phyloP scores from a whole-genome alignment of 2,113 vertebrate species.

The Syngnathus typhle region DNA sequence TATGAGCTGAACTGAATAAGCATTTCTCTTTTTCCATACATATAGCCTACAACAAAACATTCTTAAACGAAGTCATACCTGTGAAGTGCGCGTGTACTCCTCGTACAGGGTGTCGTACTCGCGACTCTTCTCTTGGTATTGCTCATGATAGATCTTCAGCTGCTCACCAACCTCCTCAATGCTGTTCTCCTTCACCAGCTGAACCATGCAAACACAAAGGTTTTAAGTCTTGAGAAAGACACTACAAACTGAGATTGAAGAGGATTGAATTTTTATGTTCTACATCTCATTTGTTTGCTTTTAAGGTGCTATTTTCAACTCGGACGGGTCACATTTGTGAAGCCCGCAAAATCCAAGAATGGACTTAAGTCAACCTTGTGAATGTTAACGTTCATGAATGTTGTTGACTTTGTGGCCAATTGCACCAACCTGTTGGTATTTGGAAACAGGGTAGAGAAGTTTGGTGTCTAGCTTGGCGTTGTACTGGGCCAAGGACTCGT shows the following conservation, averaged over 20 bases:
- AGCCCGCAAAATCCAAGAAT: neutral
- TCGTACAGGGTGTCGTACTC: constrained; percentile 96
- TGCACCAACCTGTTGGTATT: constrained; percentile 88
- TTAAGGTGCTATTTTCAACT: neutral
- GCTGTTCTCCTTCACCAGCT: constrained; percentile 96
- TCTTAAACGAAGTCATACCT: constrained; percentile 67
- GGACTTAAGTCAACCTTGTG: neutral
- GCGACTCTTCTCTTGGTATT: constrained; percentile 95
- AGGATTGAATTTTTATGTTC: neutral
- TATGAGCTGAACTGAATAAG: neutral
- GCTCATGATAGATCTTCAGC: constrained; percentile 91
- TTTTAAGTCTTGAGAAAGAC: neutral
- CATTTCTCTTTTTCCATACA: no score
- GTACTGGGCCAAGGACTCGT: constrained; percentile 95
- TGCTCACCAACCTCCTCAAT: constrained; percentile 98
- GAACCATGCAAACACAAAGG: constrained; percentile 50
- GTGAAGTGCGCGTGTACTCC: constrained; percentile 95
- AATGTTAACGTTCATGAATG: no score
- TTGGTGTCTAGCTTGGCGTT: constrained; percentile 95
- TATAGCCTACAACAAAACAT: neutral
- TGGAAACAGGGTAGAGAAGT: constrained; percentile 90
- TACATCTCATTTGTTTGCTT: neutral
- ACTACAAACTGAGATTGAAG: neutral
- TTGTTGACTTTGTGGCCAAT: neutral
- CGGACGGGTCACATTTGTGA: neutral